phyloP scores from a whole-genome alignment of 1,140 invertebrate species.

The Meteorus sp. region DNA sequence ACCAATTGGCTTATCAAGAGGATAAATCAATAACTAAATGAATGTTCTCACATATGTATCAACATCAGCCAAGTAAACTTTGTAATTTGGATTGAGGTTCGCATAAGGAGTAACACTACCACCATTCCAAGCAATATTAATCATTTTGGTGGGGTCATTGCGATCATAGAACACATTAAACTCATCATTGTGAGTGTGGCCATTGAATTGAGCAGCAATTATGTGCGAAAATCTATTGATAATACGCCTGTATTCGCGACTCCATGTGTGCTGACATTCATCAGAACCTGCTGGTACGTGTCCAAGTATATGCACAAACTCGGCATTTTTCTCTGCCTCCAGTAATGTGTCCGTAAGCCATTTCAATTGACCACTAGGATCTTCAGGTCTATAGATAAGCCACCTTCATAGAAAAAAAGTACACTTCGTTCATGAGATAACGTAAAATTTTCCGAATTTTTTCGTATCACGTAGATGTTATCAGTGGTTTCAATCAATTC shows the following conservation, averaged over 20 bases:
- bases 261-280: slow-evolving; percentile 71
- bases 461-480: too few species aligned
- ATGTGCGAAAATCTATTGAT: slow-evolving; percentile 66
- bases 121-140: slow-evolving; percentile 75
- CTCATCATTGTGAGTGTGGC: slow-evolving; percentile 79
- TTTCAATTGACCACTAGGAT: slow-evolving; percentile 71
- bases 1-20: background rate
- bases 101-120: slow-evolving; percentile 71
- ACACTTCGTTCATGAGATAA: background rate
- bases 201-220: slow-evolving; percentile 78
- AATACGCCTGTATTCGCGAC: slow-evolving; percentile 65
- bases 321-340: slow-evolving; percentile 69
- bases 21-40: too few species aligned
- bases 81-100: slow-evolving; percentile 80
- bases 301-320: slow-evolving; percentile 80
- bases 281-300: slow-evolving; percentile 78
- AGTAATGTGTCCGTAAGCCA: slow-evolving; percentile 75
- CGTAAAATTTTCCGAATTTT: slow-evolving; percentile 5
- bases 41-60: slow-evolving; percentile 62
- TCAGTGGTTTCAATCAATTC: too few species aligned
- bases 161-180: slow-evolving; percentile 68
- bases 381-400: slow-evolving; percentile 63
- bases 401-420: slow-evolving; percentile 55
- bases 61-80: slow-evolving; percentile 70
- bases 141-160: slow-evolving; percentile 56